Percentiles rank a stretch among this genome's conserved stretches.
phyloP scores from a whole-genome alignment of 1,140 invertebrate species.

The Trichogramma pretiosum region DNA sequence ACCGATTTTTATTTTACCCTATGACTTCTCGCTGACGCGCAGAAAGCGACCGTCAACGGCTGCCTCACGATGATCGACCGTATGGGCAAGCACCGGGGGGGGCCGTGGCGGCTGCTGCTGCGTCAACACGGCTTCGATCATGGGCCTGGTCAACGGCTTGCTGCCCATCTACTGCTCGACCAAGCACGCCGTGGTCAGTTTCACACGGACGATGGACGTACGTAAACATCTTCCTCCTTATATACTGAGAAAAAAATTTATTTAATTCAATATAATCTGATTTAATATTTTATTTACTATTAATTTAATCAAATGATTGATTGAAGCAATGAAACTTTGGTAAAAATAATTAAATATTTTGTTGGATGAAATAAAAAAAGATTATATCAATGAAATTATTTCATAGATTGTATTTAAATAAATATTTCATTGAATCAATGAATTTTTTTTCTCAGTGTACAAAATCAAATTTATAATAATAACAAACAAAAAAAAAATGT shows the following conservation, averaged over 20 bases:
- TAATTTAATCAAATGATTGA: no score
- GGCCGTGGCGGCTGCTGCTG: constrained; percentile 40
- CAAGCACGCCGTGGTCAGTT: constrained; percentile 51
- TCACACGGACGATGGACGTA: constrained; percentile 36
- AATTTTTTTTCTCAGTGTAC: no score
- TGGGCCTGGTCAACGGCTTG: constrained; percentile 30
- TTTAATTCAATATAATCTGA: not conserved
- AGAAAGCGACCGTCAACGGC: constrained; percentile 29
- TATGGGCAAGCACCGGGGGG: constrained; percentile 42
- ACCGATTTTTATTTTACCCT: not conserved
- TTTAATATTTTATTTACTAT: no score
- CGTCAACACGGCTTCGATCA: constrained; percentile 40
- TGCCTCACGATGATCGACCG: constrained; percentile 35
- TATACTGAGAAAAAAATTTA: not conserved
- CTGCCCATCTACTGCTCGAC: constrained; percentile 56
- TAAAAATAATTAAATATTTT: no score
- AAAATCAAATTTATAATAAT: no score
- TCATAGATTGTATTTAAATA: no score
- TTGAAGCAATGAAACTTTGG: no score
- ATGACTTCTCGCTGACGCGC: constrained; percentile 31
- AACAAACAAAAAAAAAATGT: no score
- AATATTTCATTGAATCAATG: no score
- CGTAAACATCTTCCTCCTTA: not conserved
- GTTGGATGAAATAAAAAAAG: no score
- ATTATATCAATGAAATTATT: no score